Evolutionary conservation across 2,888 invertebrate genomes (phyloP), one percentile per base, ranked within the genome.

Genomic region (Lasioglossum oenotherae): DNA sequence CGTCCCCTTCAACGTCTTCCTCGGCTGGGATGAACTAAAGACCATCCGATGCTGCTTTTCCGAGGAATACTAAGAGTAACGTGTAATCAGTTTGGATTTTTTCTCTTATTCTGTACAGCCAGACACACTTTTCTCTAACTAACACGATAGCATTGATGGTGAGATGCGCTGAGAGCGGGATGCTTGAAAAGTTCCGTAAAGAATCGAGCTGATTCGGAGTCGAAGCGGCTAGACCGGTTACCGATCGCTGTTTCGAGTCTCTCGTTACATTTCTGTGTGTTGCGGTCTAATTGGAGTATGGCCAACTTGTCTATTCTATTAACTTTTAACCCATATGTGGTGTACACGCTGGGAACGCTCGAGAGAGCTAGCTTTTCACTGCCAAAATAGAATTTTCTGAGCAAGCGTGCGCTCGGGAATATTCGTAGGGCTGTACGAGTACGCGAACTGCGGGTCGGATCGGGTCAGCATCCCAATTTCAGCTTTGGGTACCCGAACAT

Each of bases 1-100:
- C 64, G 75, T 76, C 67, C 44, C 41, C 57, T 27, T 67, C 72
- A 78, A 78, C 84, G 73, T 85, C 85, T 73, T 85, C 85, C 84
- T 78, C 71, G 85, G 85, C 84, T 67, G 75, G 72, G 79, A 64
- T 49, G 85, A 72, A 71, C 78, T 85, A 84, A 75, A 44, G 38
- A 73, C 84, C 84, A 31, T 69, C 49, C 84, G 84, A 78, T 71
- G 84, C 78, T 78, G 85, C 78, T 14, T 74, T 35, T 75, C 84
- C 84, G 84, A 72, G 74, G 84, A 27, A 84, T 84, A 84, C 84
- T 84, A 84, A 84, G 78, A 84, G 84, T 84, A 78, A 84, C 84
- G 84, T 78, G 78, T 74, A 57, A 84, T 74, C 57, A 74, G 57
- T 84, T 76, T 67, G 67, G 23, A 41, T 27, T 60, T 64, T 69